phyloP scores from a whole-genome alignment of 1,140 invertebrate species.

The Chironomus striatipennis region DNA sequence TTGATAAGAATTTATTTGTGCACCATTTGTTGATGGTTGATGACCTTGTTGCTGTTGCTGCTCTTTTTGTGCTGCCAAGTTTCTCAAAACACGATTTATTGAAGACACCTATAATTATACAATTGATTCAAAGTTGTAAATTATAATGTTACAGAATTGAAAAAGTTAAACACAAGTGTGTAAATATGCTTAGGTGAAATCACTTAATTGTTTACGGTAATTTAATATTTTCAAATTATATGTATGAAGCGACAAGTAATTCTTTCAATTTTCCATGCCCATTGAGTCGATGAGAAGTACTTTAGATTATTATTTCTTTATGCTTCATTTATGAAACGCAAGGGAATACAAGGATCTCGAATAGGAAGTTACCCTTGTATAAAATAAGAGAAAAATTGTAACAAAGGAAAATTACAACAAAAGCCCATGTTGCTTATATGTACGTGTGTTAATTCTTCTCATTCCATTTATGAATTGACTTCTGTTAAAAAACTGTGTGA shows the following conservation, averaged over 20 bases:
- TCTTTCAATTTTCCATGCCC: constrained; percentile 17
- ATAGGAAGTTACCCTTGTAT: background rate
- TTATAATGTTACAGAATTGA: background rate
- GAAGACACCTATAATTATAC: constrained; percentile 75
- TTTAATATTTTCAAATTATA: constrained; percentile 2
- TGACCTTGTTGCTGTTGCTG: constrained; percentile 45
- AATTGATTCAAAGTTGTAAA: background rate
- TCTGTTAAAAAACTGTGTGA: too few species aligned
- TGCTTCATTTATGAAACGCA: constrained; percentile 2
- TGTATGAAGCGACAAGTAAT: background rate
- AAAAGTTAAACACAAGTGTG: background rate
- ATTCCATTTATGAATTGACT: too few species aligned
- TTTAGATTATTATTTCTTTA: constrained; percentile 15
- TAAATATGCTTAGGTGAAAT: background rate
- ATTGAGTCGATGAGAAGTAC: constrained; percentile 5
- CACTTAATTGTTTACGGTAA: constrained; percentile 23
- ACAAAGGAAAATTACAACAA: constrained; percentile 1
- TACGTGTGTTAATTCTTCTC: too few species aligned
- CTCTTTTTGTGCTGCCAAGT: constrained; percentile 86
- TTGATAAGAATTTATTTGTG: background rate
- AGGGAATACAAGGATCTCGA: background rate
- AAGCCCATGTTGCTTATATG: background rate
- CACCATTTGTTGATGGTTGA: constrained; percentile 25
- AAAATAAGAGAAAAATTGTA: background rate
- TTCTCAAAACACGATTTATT: constrained; percentile 95